A percentile compares a stretch with the other conserved stretches of the same genome.
Conservation (phyloP, 2,888 invertebrate genomes). For the Petrophora chlorosata region DNA sequence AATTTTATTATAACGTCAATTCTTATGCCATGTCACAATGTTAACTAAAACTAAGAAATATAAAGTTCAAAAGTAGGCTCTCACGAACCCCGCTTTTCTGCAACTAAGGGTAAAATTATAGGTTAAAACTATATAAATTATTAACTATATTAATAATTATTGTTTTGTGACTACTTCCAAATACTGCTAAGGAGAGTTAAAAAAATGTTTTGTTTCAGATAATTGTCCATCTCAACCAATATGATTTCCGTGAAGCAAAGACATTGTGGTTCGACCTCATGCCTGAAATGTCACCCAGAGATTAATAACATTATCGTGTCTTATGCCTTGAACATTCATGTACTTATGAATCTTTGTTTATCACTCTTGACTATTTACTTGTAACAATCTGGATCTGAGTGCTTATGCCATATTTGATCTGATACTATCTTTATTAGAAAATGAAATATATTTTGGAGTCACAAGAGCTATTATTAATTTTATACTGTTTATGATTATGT, state of each 20-base stretch:
- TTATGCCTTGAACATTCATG: constrained; percentile 33
- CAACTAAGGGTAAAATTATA: too few species aligned
- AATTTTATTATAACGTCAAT: too few species aligned
- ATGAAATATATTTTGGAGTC: constrained; percentile 10
- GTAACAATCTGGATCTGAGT: constrained; percentile 34
- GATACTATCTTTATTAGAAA: constrained; percentile 22
- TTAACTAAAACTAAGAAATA: too few species aligned
- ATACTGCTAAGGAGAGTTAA: background rate
- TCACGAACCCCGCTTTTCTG: too few species aligned
- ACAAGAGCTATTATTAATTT: constrained; percentile 23
- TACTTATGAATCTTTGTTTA: constrained; percentile 52
- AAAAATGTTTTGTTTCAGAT: constrained; percentile 75
- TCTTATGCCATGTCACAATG: too few species aligned
- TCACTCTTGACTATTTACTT: constrained; percentile 25
- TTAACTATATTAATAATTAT: too few species aligned
- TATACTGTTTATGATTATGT: constrained; percentile 4
- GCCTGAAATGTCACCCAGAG: constrained; percentile 79
- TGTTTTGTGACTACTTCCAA: background rate
- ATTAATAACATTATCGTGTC: constrained; percentile 45
- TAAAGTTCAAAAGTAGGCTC: too few species aligned
- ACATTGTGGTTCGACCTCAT: constrained; percentile 90
- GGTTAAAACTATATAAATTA: too few species aligned
- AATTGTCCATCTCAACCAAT: constrained; percentile 85
- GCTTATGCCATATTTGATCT: constrained; percentile 42
- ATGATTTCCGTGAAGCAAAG: constrained; percentile 87